A percentile compares a stretch with the other conserved stretches of the same genome.
Evolutionary conservation across 1,140 invertebrate genomes (phyloP).

Genomic region (Apis cerana): DNA sequence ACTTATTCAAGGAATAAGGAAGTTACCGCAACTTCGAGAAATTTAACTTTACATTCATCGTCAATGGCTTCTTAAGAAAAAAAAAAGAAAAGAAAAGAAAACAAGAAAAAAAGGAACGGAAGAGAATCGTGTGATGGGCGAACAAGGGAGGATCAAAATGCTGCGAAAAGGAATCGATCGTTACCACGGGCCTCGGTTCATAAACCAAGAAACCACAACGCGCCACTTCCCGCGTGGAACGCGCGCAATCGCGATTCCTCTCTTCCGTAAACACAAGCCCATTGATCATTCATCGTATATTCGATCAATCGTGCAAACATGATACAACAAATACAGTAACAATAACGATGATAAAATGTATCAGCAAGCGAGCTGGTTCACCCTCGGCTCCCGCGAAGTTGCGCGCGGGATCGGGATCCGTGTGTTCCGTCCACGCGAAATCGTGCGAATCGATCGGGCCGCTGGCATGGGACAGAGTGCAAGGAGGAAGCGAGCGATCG

Average conservation of each 20-base stretch:
- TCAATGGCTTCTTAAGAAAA: too few relatives aligned
- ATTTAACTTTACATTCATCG: too few relatives aligned
- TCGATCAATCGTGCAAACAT: too few relatives aligned
- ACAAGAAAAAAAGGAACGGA: too few relatives aligned
- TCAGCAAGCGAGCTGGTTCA: not conserved
- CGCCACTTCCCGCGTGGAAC: slow-evolving; percentile 24
- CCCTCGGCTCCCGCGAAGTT: not conserved
- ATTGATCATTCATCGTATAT: slow-evolving; percentile 50
- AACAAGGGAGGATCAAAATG: slow-evolving; percentile 3
- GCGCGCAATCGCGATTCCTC: not conserved
- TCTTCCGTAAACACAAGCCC: slow-evolving; percentile 61
- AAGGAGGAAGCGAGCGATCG: slow-evolving; percentile 57
- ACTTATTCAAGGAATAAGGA: too few relatives aligned
- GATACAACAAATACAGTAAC: too few relatives aligned
- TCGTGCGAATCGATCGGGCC: slow-evolving; percentile 59
- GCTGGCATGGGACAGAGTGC: slow-evolving; percentile 55
- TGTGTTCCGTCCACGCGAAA: slow-evolving; percentile 33
- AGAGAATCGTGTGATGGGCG: too few relatives aligned
- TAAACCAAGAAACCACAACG: slow-evolving; percentile 47
- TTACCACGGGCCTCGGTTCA: slow-evolving; percentile 38
- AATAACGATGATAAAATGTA: not conserved
- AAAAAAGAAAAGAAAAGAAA: too few relatives aligned
- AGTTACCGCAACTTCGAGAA: too few relatives aligned
- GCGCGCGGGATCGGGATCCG: not conserved
- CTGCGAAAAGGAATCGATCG: slow-evolving; percentile 19